Percentiles rank a stretch among this genome's conserved stretches.
phyloP scores from a whole-genome alignment of 2,888 invertebrate species.

The Horisme vitalbata region DNA sequence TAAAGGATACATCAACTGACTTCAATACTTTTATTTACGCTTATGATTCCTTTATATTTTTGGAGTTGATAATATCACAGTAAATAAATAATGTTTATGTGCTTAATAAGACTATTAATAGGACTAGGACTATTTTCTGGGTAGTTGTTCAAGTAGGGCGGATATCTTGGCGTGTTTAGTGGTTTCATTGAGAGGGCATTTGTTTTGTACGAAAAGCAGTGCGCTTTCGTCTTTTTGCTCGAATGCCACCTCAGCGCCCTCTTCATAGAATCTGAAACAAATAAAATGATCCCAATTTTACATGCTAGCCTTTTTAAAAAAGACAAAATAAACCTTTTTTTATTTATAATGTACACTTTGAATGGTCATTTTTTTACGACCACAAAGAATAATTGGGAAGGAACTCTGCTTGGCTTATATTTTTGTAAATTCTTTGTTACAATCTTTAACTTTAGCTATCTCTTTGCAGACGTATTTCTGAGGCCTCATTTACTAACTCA shows the following conservation, averaged over 20 bases:
- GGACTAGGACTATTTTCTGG: neutral
- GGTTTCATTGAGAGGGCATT: conserved; percentile 73
- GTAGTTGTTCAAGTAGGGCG: conserved; percentile 57
- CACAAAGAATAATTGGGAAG: no score
- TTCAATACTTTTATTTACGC: conserved; percentile 20
- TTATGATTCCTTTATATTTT: conserved; percentile 13
- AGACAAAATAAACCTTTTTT: no score
- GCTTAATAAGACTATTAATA: neutral
- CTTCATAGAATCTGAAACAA: conserved; percentile 86
- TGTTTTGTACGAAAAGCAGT: conserved; percentile 85
- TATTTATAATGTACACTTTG: no score
- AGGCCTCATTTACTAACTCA: no score
- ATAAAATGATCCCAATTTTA: neutral
- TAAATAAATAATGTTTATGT: conserved; percentile 5
- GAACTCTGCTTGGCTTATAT: no score
- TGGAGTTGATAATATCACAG: conserved; percentile 25
- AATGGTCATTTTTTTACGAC: no score
- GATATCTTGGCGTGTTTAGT: conserved; percentile 61
- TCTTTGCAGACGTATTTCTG: no score
- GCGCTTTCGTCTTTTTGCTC: conserved; percentile 89
- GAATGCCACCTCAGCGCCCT: conserved; percentile 90
- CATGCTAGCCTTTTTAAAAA: no score
- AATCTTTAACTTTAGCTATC: no score
- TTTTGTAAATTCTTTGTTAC: no score
- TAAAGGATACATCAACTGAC: conserved; percentile 12